phyloP scores from a whole-genome alignment of 2,797 vertebrate genomes.

The Bradypodion ventrale region DNA sequence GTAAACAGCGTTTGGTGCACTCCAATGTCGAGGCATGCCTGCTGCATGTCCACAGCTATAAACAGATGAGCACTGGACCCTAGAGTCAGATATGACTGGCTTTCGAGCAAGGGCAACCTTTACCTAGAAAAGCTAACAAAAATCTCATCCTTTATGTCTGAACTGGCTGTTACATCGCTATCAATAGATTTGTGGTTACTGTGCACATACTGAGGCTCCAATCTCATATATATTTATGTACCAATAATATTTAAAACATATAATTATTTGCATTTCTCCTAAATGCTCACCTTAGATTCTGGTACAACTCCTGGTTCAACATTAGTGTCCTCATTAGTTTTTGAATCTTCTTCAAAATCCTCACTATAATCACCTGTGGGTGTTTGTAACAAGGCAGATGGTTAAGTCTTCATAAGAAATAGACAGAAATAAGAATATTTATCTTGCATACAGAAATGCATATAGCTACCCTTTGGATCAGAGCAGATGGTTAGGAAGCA shows the following conservation, averaged over 20 bases:
- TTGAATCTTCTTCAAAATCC: conserved; percentile 79
- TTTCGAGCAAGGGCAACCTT: too few relatives aligned
- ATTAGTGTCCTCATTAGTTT: conserved; percentile 56
- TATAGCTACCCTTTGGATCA: neutral
- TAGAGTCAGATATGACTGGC: too few relatives aligned
- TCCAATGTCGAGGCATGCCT: too few relatives aligned
- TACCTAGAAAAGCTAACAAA: neutral
- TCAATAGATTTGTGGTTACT: neutral
- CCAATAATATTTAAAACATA: neutral
- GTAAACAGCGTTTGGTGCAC: too few relatives aligned
- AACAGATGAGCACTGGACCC: too few relatives aligned
- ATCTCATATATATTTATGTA: neutral
- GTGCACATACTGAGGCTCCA: neutral
- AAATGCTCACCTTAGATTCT: conserved; percentile 44
- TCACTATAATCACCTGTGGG: conserved; percentile 77
- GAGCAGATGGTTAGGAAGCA: neutral
- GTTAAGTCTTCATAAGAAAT: conserved; percentile 16
- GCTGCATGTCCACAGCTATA: too few relatives aligned
- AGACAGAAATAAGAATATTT: neutral
- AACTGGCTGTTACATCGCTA: neutral
- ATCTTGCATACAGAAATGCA: neutral
- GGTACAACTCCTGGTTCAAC: conserved; percentile 40
- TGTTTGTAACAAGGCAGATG: conserved; percentile 1
- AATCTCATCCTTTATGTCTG: neutral
- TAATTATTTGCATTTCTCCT: conserved; percentile 54